Conservation (phyloP, 2,888 invertebrate species). For the Sabellastarte sp. region DNA sequence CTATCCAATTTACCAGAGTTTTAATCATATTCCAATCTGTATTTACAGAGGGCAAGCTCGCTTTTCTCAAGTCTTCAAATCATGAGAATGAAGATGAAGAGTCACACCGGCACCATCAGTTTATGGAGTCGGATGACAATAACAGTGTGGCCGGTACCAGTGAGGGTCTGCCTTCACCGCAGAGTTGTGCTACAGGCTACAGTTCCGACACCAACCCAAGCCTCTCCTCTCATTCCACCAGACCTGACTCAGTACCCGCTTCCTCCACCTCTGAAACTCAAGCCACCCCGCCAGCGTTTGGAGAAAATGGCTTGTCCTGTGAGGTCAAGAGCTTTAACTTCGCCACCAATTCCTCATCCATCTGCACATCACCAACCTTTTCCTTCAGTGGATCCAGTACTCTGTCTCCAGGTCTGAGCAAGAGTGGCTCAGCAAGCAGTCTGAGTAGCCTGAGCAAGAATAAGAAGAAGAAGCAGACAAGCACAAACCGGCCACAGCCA, state of each 20-base stretch:
- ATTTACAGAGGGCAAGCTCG: too few species aligned
- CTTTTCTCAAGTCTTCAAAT: too few species aligned
- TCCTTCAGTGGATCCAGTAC: not conserved
- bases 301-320: too few species aligned
- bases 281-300: too few species aligned
- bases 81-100: too few species aligned
- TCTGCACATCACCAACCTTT: not conserved
- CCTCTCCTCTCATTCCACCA: not conserved
- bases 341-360: too few species aligned
- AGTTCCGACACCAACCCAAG: not conserved
- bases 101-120: too few species aligned
- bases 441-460: slow-evolving; percentile 26
- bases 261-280: not conserved
- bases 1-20: too few species aligned
- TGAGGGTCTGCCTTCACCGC: not conserved
- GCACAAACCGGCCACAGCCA: too few species aligned
- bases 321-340: not conserved
- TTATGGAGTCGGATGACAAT: not conserved
- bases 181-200: not conserved
- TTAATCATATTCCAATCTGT: too few species aligned
- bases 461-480: slow-evolving; percentile 76
- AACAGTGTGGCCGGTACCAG: not conserved
- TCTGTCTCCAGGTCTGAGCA: not conserved
- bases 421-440: not conserved
- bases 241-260: not conserved